phyloP scores from a whole-genome alignment of 2,113 vertebrate genomes.

The Martes martes region DNA sequence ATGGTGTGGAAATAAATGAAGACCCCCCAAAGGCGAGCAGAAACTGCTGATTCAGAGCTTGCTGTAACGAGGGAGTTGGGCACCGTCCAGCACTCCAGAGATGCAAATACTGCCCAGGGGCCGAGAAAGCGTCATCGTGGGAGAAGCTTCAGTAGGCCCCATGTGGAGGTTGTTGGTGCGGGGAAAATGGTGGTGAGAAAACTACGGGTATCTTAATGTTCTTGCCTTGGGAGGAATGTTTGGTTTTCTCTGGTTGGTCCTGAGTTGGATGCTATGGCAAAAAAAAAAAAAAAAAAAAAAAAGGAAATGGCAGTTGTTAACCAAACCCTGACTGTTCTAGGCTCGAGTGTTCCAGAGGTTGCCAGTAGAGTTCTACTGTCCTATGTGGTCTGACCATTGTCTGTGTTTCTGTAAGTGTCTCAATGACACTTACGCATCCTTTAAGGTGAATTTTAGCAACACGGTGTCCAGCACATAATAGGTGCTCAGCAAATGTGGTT shows the following conservation, averaged over 20 bases:
- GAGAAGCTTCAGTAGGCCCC: neutral
- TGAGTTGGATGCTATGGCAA: neutral
- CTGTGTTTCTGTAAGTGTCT: neutral
- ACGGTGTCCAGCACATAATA: neutral
- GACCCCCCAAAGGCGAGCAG: neutral
- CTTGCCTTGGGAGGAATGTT: neutral
- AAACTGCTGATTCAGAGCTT: neutral
- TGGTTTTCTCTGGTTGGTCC: neutral
- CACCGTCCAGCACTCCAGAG: neutral
- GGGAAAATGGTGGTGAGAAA: neutral
- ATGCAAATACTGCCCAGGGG: neutral
- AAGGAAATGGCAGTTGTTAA: neutral
- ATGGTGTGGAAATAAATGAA: neutral
- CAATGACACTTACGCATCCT: neutral
- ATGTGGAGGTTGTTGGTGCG: neutral
- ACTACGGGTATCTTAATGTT: neutral
- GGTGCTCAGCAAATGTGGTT: neutral
- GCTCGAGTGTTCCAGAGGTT: neutral
- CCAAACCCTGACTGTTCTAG: neutral
- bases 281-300: neutral
- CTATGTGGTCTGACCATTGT: neutral
- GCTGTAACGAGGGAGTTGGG: neutral
- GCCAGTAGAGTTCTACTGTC: neutral
- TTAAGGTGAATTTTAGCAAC: neutral
- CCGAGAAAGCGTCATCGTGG: rapidly evolving